These are phyloP conservation scores for Pseudopodoces humilis DNA, from an alignment of 2,113 vertebrate genomes.

Conservation along the genomic window DNA sequence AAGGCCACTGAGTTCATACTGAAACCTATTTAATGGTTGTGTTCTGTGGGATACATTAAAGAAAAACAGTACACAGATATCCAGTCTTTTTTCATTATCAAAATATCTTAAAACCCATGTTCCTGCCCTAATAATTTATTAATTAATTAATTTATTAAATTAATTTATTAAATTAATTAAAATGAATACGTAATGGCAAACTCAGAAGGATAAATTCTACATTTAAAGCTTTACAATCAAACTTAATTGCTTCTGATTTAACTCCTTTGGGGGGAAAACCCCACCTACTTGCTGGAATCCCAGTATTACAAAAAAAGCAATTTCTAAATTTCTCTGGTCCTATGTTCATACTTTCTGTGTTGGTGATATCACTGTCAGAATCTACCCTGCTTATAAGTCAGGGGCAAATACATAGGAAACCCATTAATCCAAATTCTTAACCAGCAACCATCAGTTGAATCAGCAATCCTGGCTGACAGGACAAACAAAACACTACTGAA, in stretches of 20 bases:
- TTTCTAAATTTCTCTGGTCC: background rate
- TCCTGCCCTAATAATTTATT: background rate
- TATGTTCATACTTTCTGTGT: rapidly evolving
- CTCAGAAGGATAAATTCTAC: background rate
- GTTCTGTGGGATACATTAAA: background rate
- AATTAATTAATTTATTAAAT: too few relatives aligned
- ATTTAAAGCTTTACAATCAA: background rate
- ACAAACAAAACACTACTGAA: background rate
- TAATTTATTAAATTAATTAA: too few relatives aligned
- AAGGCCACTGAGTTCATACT: background rate
- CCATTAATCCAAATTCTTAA: background rate
- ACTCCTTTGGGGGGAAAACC: background rate
- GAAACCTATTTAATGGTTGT: background rate
- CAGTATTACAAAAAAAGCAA: background rate
- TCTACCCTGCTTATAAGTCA: background rate
- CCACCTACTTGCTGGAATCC: background rate
- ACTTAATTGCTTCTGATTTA: background rate
- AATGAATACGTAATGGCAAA: background rate
- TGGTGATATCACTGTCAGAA: background rate
- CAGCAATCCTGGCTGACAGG: background rate
- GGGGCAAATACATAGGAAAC: background rate
- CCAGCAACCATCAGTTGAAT: background rate
- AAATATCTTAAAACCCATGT: background rate
- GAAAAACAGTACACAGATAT: background rate
- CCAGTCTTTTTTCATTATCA: background rate